Conservation (phyloP, 2,113 vertebrate species). For the Struthidea cinerea region DNA sequence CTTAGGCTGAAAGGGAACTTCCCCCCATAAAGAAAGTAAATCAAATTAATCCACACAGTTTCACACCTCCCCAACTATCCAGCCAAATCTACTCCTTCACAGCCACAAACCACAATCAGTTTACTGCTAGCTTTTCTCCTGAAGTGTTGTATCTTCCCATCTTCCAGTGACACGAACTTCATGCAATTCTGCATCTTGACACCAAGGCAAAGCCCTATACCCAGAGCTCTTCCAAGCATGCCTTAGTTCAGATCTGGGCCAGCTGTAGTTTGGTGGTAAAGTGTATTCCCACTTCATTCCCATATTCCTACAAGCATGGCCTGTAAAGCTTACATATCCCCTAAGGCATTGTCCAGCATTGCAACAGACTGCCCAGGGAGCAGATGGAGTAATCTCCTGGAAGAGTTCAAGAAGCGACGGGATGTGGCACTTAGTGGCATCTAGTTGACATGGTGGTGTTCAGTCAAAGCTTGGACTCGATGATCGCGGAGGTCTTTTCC, state of each 20-base stretch:
- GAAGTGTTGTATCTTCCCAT: background rate
- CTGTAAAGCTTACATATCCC: no score
- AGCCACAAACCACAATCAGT: background rate
- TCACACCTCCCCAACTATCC: background rate
- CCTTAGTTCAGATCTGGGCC: background rate
- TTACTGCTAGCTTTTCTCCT: background rate
- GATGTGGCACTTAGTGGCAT: background rate
- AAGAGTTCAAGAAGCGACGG: background rate
- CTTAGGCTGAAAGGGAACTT: background rate
- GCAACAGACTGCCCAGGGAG: background rate
- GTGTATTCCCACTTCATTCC: background rate
- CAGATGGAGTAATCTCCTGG: background rate
- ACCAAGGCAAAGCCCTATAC: background rate
- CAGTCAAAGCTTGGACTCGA: background rate
- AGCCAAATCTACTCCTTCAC: background rate
- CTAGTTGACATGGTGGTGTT: background rate
- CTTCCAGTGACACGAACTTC: background rate
- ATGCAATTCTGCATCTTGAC: rapidly evolving
- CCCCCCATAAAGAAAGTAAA: background rate
- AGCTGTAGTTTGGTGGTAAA: background rate
- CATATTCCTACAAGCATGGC: rapidly evolving
- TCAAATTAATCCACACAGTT: background rate
- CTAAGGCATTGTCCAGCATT: no score
- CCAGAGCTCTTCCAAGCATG: background rate
- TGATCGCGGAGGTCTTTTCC: background rate